Evolutionary conservation across 1,140 invertebrate genomes (phyloP).

Genomic region (Planococcus citri): DNA sequence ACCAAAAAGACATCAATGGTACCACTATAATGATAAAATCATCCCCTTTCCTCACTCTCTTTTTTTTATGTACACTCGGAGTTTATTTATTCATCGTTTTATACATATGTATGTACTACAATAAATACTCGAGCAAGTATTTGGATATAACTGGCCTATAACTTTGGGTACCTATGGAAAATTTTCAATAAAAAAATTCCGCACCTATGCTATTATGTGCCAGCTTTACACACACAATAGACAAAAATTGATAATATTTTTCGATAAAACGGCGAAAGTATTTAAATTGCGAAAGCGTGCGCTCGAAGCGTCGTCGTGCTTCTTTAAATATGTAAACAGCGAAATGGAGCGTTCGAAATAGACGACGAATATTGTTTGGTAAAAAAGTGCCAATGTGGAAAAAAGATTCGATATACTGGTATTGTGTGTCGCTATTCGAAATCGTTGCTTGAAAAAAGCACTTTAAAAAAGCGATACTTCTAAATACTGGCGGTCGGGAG

Average conservation of each 20-base stretch:
- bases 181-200: background rate
- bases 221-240: background rate
- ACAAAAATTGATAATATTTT: conserved; percentile 3
- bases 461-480: conserved; percentile 3
- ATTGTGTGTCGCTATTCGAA: conserved; percentile 6
- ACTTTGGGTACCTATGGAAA: too few relatives aligned
- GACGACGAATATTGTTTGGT: conserved; percentile 6
- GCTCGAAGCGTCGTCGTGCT: background rate
- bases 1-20: too few relatives aligned
- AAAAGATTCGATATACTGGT: conserved; percentile 1
- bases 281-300: background rate
- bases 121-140: too few relatives aligned
- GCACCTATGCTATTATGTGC: background rate
- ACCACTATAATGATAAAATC: too few relatives aligned
- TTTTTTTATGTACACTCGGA: too few relatives aligned
- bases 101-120: too few relatives aligned
- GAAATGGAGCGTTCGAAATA: background rate
- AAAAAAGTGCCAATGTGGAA: conserved; percentile 1
- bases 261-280: background rate
- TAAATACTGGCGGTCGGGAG: background rate
- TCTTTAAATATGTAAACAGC: conserved; percentile 7
- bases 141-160: too few relatives aligned
- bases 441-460: background rate
- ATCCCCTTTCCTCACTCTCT: too few relatives aligned
- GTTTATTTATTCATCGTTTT: too few relatives aligned